Conservation (phyloP, 2,888 invertebrate species). For the Tyria jacobaeae region DNA sequence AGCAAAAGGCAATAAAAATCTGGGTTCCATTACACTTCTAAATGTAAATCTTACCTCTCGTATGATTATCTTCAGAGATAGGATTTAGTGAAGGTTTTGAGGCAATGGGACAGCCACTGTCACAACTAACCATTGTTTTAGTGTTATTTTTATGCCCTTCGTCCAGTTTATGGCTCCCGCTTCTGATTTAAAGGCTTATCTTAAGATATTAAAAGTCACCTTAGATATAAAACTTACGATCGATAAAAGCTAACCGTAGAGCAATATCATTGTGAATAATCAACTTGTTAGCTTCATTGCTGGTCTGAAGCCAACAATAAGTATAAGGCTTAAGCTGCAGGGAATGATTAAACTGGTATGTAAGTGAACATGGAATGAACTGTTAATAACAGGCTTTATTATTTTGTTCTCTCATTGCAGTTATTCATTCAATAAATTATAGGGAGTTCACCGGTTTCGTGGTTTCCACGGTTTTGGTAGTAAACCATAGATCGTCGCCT, state of each 20-base stretch:
- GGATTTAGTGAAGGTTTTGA: constrained; percentile 43
- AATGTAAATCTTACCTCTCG: constrained; percentile 25
- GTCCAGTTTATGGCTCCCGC: constrained; percentile 38
- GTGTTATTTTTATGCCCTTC: constrained; percentile 45
- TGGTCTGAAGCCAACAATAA: too few species aligned
- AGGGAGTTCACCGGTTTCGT: too few species aligned
- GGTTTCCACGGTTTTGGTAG: too few species aligned
- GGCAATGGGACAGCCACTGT: constrained; percentile 40
- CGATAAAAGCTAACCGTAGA: not conserved
- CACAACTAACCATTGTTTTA: constrained; percentile 48
- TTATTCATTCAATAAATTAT: too few species aligned
- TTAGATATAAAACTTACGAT: constrained; percentile 6
- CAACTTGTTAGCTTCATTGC: not conserved
- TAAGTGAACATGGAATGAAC: too few species aligned
- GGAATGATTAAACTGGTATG: too few species aligned
- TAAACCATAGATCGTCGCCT: too few species aligned
- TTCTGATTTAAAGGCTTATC: constrained; percentile 40
- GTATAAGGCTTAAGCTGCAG: too few species aligned
- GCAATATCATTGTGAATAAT: not conserved
- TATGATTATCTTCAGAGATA: constrained; percentile 41
- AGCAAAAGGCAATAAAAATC: constrained; percentile 1
- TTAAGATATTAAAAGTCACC: constrained; percentile 2
- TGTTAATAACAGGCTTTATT: too few species aligned
- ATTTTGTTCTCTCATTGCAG: too few species aligned
- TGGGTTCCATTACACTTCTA: constrained; percentile 8